Conservation (phyloP, 2,797 vertebrate genomes). For the Momotus momota region DNA sequence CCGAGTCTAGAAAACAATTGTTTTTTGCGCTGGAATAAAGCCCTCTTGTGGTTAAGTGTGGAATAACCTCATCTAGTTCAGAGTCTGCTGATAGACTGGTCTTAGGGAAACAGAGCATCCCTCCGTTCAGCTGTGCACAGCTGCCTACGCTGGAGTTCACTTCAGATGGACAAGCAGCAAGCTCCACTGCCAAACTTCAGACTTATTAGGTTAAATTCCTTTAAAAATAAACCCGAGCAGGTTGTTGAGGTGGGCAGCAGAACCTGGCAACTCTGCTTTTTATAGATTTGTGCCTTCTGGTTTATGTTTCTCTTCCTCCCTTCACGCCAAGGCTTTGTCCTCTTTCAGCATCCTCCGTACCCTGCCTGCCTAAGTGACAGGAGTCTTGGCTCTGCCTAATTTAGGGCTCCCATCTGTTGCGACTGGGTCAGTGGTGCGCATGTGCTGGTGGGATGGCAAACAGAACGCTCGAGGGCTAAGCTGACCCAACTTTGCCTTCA, state of each 20-base stretch:
- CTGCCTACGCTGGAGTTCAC: neutral
- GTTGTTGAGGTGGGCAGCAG: neutral
- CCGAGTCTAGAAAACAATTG: neutral
- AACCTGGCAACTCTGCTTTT: conserved; percentile 19
- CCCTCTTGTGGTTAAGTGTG: conserved; percentile 18
- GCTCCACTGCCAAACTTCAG: neutral
- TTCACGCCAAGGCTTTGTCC: neutral
- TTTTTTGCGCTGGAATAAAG: neutral
- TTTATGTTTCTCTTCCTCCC: neutral
- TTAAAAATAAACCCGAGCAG: conserved; percentile 19
- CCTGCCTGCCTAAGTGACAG: neutral
- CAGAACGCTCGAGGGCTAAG: neutral
- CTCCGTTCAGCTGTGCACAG: neutral
- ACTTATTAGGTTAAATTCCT: neutral
- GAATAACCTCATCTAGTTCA: neutral
- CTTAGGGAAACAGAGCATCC: neutral
- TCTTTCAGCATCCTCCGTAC: neutral
- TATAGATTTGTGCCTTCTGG: conserved; percentile 22
- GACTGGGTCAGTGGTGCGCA: neutral
- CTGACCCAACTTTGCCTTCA: neutral
- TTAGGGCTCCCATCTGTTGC: conserved; percentile 26
- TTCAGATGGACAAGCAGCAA: neutral
- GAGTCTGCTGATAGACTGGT: neutral
- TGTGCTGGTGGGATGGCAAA: neutral
- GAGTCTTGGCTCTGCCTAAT: neutral